These are phyloP conservation scores for Alfaro cultratus DNA, from an alignment of 2,797 vertebrate genomes.

Conservation along the genomic window DNA sequence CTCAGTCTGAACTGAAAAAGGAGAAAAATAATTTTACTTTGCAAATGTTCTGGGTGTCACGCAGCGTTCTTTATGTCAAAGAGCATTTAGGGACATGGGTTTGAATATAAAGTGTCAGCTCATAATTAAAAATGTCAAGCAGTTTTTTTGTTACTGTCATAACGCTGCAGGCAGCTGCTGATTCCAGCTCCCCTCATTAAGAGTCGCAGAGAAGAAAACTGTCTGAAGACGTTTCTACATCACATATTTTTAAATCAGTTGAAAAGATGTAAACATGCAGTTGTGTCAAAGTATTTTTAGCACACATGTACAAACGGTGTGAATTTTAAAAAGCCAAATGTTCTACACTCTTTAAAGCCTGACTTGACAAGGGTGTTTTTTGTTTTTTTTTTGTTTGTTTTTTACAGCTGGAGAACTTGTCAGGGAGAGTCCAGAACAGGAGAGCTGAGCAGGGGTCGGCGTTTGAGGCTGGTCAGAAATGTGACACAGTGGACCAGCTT, in stretches of 20 bases:
- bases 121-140: background rate
- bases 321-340: background rate
- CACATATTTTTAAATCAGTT: background rate
- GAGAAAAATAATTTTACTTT: background rate
- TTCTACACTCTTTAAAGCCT: background rate
- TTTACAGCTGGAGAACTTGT: slow-evolving; percentile 83
- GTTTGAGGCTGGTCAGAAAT: slow-evolving; percentile 32
- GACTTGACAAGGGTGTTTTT: background rate
- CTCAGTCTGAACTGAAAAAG: background rate
- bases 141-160: background rate
- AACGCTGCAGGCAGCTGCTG: slow-evolving; percentile 6
- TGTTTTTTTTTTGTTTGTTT: background rate
- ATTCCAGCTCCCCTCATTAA: slow-evolving; percentile 36
- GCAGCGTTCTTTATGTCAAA: background rate
- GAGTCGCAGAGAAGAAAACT: slow-evolving; percentile 12
- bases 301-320: background rate
- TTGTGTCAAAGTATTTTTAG: background rate
- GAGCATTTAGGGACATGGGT: background rate
- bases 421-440: slow-evolving; percentile 40
- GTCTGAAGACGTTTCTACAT: background rate
- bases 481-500: slow-evolving; percentile 82
- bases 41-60: background rate
- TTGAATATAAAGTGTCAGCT: background rate
- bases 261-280: background rate
- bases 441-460: slow-evolving; percentile 15